phyloP scores from a whole-genome alignment of 2,113 vertebrate genomes.

The Etheostoma spectabile region DNA sequence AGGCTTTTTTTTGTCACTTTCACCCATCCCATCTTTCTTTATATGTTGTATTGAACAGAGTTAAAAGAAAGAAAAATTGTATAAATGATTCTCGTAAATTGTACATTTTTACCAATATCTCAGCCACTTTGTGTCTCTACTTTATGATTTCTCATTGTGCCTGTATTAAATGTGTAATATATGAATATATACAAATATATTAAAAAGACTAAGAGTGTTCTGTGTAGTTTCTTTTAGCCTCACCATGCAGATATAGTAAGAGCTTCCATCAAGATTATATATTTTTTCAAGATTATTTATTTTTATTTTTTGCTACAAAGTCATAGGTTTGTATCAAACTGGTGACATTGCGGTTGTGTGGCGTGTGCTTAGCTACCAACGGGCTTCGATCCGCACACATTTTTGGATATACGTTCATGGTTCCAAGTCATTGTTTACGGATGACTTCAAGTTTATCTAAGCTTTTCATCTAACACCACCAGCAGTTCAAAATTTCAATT shows the following conservation, averaged over 20 bases:
- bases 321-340: too few relatives aligned
- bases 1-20: conserved; percentile 62
- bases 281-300: too few relatives aligned
- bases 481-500: not conserved
- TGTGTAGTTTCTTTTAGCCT: conserved; percentile 42
- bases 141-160: conserved; percentile 85
- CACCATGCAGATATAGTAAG: not conserved
- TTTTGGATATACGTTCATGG: not conserved
- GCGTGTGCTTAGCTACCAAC: too few relatives aligned
- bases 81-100: conserved; percentile 93
- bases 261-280: not conserved
- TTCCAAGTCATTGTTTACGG: not conserved
- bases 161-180: conserved; percentile 97
- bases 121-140: conserved; percentile 84
- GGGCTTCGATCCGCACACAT: too few relatives aligned
- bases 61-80: conserved; percentile 85
- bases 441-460: not conserved
- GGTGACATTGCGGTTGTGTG: too few relatives aligned
- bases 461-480: not conserved
- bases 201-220: conserved; percentile 73
- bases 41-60: conserved; percentile 85
- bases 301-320: too few relatives aligned
- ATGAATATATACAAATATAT: conserved; percentile 89
- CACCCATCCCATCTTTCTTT: conserved; percentile 71
- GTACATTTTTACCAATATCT: conserved; percentile 90